These are phyloP conservation scores for Colistium nudipinnis DNA, from an alignment of 2,113 vertebrate species.

Conservation along the genomic window DNA sequence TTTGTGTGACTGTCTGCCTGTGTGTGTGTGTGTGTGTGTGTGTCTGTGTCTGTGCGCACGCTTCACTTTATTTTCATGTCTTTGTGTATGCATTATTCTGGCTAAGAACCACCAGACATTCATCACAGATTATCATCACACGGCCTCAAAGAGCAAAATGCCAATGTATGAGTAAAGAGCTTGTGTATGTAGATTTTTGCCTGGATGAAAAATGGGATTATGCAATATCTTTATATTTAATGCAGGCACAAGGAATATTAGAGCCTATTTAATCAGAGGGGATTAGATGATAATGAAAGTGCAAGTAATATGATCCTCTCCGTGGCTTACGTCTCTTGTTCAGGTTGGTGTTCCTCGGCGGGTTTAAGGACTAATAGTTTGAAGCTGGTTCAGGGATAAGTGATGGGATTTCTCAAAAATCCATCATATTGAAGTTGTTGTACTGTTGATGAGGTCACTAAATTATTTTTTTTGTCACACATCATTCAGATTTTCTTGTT, in stretches of 20 bases:
- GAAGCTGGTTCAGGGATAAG: slow-evolving; percentile 3
- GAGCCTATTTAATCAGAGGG: slow-evolving; percentile 20
- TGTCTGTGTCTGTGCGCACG: neutral
- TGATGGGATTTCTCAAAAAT: slow-evolving; percentile 15
- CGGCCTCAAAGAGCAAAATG: slow-evolving; percentile 33
- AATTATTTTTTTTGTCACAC: neutral
- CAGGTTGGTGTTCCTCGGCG: slow-evolving; percentile 14
- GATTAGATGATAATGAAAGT: slow-evolving; percentile 27
- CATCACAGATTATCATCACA: slow-evolving; percentile 44
- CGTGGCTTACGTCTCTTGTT: slow-evolving; percentile 3
- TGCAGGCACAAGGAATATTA: neutral
- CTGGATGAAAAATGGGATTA: neutral
- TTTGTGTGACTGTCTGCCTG: too few species aligned
- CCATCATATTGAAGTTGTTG: slow-evolving; percentile 1
- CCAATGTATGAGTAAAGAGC: slow-evolving; percentile 36
- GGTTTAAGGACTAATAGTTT: slow-evolving; percentile 16
- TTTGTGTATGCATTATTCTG: slow-evolving; percentile 21
- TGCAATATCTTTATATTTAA: neutral
- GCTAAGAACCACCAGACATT: slow-evolving; percentile 28
- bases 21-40: neutral
- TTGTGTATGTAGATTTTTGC: slow-evolving; percentile 19
- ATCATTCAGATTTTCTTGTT: neutral
- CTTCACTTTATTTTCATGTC: slow-evolving; percentile 5
- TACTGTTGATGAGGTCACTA: slow-evolving; percentile 6
- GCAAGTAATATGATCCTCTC: slow-evolving; percentile 26